Conservation (phyloP, 2,797 vertebrate genomes). For the Halcyon smyrnensis region DNA sequence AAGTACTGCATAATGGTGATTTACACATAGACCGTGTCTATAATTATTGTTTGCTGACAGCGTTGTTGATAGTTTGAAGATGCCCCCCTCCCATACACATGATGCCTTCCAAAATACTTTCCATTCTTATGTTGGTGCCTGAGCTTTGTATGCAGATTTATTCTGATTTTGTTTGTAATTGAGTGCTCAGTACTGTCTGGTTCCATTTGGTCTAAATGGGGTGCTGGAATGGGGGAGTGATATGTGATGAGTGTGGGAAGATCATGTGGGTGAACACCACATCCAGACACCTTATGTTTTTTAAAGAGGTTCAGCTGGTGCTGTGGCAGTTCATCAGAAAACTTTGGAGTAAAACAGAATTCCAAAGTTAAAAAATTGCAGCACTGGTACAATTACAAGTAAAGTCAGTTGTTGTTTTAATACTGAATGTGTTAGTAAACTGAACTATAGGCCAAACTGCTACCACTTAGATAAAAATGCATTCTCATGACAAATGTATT, state of each 20-base stretch:
- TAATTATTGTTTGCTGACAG: not conserved
- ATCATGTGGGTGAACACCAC: not conserved
- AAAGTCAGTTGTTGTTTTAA: not conserved
- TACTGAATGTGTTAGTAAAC: not conserved
- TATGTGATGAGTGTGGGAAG: not conserved
- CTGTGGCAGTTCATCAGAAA: not conserved
- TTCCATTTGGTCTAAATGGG: not conserved
- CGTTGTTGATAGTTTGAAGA: not conserved
- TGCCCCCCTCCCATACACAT: not conserved
- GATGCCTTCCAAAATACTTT: not conserved
- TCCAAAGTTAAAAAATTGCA: not conserved
- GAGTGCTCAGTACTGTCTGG: not conserved
- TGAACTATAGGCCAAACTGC: not conserved
- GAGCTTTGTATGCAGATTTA: not conserved
- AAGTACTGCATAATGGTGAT: not conserved
- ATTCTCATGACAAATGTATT: not conserved
- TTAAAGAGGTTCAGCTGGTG: not conserved
- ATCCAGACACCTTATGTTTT: not conserved
- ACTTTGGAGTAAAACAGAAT: not conserved
- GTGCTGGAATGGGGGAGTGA: not conserved
- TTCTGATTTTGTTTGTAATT: not conserved
- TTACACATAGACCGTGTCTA: not conserved
- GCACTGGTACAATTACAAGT: not conserved
- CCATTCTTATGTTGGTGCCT: not conserved
- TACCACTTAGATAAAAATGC: not conserved